These are phyloP conservation scores for Lasaia peninsularis DNA, from an alignment of 1,140 invertebrate genomes.

Conservation along the genomic window DNA sequence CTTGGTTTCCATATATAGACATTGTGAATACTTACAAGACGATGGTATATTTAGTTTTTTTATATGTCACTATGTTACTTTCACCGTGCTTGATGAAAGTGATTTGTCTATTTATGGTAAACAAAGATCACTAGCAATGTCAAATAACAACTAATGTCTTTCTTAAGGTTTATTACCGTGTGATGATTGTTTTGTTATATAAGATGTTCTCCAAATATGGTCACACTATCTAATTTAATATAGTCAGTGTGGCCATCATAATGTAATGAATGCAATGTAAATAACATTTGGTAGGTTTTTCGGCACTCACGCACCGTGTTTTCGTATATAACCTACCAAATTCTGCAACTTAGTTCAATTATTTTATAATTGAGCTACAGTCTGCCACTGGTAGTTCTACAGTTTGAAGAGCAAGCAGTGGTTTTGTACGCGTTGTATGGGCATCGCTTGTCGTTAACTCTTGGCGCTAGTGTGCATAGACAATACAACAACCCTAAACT, in stretches of 20 bases:
- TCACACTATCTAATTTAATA: conserved; percentile 42
- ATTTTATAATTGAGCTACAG: conserved; percentile 21
- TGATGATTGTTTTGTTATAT: conserved; percentile 65
- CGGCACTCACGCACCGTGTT: conserved; percentile 52
- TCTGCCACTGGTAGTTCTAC: conserved; percentile 23
- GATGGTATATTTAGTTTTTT: too few species aligned
- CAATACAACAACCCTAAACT: conserved; percentile 31
- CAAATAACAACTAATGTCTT: conserved; percentile 65
- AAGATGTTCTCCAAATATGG: conserved; percentile 49
- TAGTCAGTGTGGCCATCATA: conserved; percentile 47
- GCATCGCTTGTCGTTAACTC: conserved; percentile 74
- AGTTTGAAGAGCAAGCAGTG: conserved; percentile 28
- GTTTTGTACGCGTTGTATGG: conserved; percentile 65
- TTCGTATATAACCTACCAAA: conserved; percentile 55
- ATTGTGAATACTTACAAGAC: background rate
- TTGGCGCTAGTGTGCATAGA: conserved; percentile 47
- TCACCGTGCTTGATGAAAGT: background rate
- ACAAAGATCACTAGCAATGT: conserved; percentile 34
- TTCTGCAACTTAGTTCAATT: conserved; percentile 31
- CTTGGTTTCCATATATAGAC: conserved; percentile 25
- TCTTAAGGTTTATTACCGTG: conserved; percentile 61
- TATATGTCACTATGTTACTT: background rate
- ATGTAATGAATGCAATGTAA: conserved; percentile 67
- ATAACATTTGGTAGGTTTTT: conserved; percentile 67
- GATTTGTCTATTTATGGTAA: conserved; percentile 24